Base-by-base conservation (phyloP, 2,113 vertebrate genomes). In the Noturus placidus region DNA sequence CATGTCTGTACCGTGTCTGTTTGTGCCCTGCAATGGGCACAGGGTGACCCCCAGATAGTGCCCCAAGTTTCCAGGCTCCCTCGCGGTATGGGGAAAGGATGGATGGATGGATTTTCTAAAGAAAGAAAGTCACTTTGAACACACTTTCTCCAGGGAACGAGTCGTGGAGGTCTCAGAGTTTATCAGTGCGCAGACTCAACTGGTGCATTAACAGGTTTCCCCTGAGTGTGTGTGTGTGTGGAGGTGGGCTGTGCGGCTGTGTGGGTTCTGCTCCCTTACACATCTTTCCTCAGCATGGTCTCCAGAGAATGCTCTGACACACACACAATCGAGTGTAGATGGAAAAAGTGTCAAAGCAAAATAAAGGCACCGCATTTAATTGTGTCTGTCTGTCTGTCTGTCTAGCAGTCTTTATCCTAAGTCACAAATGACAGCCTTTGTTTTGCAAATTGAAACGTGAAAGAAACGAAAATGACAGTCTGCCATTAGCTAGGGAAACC, bases 391-490 rank as follows among this genome's bases (percentile, higher is more conserved):
- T 77, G 11, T 57, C 3, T 57, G 8, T 35, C 15, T 50, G 6
- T 30, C 11, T 46, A 1, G 10, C 38, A 30, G 17, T 70, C n/a
- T 67, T 42, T 74, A n/a, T 52, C 63, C 25, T 19, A 50, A 57
- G 33, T 50, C 42, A 63, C 38, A 57, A 89, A 59, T 65, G 35
- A 78, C 85, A 54, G 67, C 30, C 57, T 83, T 57, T 87, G 82
- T 87, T 33, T 59, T 84, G 50, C 50, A 76, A 30, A 82, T 79
- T 85, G 59, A 70, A 50, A 25, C n/a, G 20, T 22, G 17, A 84
- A 81, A 33, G 70, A 87, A 76, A 85, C n/a, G 22, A 27, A 86
- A 86, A 88, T 87, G 42, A 76, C 86, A 76, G 35, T 63, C n/a
- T 35, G 67, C 50, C 30, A 76, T 63, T 76, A 83, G 67, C 76